A percentile compares a stretch with the other conserved stretches of the same genome.
These are phyloP conservation scores for Diabrotica balteata DNA, from an alignment of 2,888 invertebrate genomes.

Conservation along the genomic window DNA sequence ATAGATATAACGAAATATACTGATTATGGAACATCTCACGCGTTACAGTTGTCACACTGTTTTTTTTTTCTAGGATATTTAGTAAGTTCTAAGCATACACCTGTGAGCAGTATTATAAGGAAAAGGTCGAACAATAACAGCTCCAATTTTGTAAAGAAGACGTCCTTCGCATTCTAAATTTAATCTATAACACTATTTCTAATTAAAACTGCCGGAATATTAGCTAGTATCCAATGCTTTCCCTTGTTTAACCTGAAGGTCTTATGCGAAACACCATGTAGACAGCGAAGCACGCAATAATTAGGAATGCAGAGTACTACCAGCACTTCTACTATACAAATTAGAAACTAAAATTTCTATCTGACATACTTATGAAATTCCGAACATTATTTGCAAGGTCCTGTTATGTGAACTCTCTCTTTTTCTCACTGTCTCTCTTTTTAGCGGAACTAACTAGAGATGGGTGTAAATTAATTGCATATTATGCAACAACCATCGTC, in stretches of 20 bases:
- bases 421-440: constrained; percentile 11
- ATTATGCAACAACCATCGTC: background rate
- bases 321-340: constrained; percentile 12
- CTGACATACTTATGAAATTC: constrained; percentile 48
- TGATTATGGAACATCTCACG: too few species aligned
- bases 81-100: too few species aligned
- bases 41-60: too few species aligned
- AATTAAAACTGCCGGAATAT: too few species aligned
- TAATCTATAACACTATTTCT: too few species aligned
- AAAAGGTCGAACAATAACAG: too few species aligned
- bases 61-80: too few species aligned
- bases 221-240: background rate
- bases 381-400: constrained; percentile 47
- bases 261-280: background rate
- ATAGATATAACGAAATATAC: too few species aligned
- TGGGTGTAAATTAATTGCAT: background rate
- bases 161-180: too few species aligned
- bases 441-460: constrained; percentile 14
- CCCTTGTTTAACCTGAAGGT: constrained; percentile 1
- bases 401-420: constrained; percentile 30
- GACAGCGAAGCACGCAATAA: constrained; percentile 11
- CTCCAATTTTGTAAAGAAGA: too few species aligned
- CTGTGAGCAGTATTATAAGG: too few species aligned
- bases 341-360: constrained; percentile 41
- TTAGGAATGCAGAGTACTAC: constrained; percentile 17